Conservation (phyloP, 2,113 vertebrate species). For the Australoheros scitulus region DNA sequence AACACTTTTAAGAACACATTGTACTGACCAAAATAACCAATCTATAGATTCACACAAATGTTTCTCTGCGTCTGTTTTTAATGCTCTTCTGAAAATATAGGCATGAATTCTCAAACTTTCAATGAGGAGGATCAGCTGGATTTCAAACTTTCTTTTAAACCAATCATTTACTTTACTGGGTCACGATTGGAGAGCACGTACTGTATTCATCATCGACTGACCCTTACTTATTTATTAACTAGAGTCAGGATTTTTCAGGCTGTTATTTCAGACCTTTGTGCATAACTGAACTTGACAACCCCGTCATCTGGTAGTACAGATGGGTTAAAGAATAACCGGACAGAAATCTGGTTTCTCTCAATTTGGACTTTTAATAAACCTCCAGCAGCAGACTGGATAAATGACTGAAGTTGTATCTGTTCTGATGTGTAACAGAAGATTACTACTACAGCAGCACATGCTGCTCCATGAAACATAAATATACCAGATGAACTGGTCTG, state of each 20-base stretch:
- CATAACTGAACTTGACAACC: background rate
- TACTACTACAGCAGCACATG: background rate
- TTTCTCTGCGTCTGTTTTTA: slow-evolving; percentile 11
- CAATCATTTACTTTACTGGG: background rate
- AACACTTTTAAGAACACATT: slow-evolving; percentile 15
- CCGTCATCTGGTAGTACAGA: background rate
- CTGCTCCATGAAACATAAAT: too few relatives aligned
- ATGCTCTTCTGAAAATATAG: background rate
- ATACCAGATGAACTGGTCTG: background rate
- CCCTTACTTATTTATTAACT: background rate
- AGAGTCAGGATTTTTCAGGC: background rate
- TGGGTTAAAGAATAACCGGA: background rate
- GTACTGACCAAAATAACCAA: background rate
- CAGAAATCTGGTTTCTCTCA: background rate
- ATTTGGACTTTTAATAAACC: background rate
- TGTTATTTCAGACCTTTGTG: slow-evolving; percentile 15
- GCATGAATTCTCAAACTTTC: background rate
- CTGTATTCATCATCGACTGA: background rate
- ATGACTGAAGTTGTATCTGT: background rate
- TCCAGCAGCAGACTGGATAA: background rate
- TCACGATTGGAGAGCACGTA: background rate
- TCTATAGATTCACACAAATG: background rate
- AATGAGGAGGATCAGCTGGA: background rate
- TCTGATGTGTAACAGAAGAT: background rate
- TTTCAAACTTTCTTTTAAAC: background rate